Evolutionary conservation across 2,888 invertebrate species (phyloP), one percentile per base, ranked within the genome.

Genomic region (Caradrina kadenii): DNA sequence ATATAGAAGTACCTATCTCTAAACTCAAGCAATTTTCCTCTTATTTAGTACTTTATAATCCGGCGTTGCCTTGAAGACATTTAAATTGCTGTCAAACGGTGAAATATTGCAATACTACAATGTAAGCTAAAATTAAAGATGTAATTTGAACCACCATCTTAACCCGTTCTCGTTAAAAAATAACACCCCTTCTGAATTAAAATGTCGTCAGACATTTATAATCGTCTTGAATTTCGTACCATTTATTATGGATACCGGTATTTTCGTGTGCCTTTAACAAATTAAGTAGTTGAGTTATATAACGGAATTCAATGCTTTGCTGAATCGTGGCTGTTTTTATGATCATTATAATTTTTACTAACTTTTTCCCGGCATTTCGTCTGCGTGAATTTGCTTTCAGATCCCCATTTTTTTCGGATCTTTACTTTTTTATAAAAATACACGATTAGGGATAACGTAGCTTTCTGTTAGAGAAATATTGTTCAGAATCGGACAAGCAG

Each of bases 111-210:
- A 73, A 78, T 52, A 73, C 63, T 66, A 81, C 82, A 83, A 66
- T 83, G 82, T 83, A 82, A 73, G 78, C 72, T 60, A 69, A 81
- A 81, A 83, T 80, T 81, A 80, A 81, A 80, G 76, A 83, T 73
- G 60, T 83, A 83, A 81, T 83, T 83, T 69, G 66, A 56, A 68
- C 60, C 76, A 48, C 59, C 73, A 62, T 68, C 71, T 79, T 67
- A 83, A 84, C 83, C 83, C 83, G 73, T 84, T 84, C 83, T 83
- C 83, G 81, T 84, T 80, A 84, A 84, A 84, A 79, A 84, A 77
- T 76, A 82, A 79, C 76, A 64, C 79, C 77, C 79, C 67, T 81
- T 64, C 77, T 58, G 62, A 73, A 84, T 84, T 82, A 81, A 82
- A 80, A 82, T 71, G 75, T 81, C 78, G 69, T 65, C 68, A 65